Percentiles rank a stretch among this genome's conserved stretches.
Evolutionary conservation across 2,797 vertebrate genomes (phyloP).

Genomic region (Clarias laeviceps): DNA sequence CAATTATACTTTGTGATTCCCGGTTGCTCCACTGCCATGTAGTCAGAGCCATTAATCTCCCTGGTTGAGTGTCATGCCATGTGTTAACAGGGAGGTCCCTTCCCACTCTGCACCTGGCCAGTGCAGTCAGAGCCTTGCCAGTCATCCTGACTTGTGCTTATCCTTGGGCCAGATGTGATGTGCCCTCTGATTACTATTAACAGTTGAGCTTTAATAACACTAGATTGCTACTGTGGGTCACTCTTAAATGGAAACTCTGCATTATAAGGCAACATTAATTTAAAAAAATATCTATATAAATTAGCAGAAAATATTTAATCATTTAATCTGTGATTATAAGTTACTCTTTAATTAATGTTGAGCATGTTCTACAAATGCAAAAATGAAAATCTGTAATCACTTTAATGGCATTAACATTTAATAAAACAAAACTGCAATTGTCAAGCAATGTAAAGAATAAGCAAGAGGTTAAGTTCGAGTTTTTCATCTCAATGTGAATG

Average conservation of each 20-base stretch:
- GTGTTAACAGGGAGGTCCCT: conserved; percentile 75
- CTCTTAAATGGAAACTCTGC: conserved; percentile 15
- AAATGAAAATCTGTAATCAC: neutral
- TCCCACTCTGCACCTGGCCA: conserved; percentile 65
- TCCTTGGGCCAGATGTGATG: conserved; percentile 51
- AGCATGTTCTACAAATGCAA: neutral
- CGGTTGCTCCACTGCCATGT: conserved; percentile 73
- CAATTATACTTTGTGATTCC: conserved; percentile 81
- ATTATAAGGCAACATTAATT: no score
- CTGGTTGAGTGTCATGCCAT: conserved; percentile 74
- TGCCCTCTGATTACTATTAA: conserved; percentile 53
- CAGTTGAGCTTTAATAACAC: conserved; percentile 47
- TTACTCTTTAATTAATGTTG: neutral
- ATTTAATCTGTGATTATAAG: neutral
- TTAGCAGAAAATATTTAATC: neutral
- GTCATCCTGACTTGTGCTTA: conserved; percentile 69
- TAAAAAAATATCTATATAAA: neutral
- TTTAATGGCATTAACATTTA: neutral
- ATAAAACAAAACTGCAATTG: neutral
- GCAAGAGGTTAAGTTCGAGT: neutral
- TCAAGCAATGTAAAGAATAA: neutral
- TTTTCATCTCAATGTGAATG: neutral
- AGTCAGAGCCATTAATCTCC: conserved; percentile 83
- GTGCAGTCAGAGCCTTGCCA: conserved; percentile 74
- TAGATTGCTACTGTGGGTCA: conserved; percentile 27